Base-by-base conservation (phyloP, 1,140 invertebrate genomes). In the Drosophila littoralis region DNA sequence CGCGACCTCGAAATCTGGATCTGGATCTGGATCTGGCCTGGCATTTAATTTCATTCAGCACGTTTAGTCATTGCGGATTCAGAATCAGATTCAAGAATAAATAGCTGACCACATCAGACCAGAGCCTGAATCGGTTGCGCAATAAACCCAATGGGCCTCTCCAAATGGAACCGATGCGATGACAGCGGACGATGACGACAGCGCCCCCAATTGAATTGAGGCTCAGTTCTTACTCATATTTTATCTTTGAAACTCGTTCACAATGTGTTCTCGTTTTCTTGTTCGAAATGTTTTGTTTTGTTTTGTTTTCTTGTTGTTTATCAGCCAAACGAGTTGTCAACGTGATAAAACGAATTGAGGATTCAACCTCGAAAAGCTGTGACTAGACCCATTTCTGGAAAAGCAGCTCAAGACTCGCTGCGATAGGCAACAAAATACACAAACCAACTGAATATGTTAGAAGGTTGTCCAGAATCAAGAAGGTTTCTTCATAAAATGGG, bases 121-220 rank as follows among this genome's bases (percentile, higher is more conserved):
- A 22, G 22, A 22, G n/a, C 42, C 42, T 13, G 12, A 8, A 32
- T 32, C n/a, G 1, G n/a, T 51, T 51, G 7, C 48, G 48, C 48
- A 51, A 51, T 51, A 51, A 2, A 40, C 9, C 15, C 17, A 22
- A 7, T 33, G 32, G 22, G 12, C 50, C 48, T n/a, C n/a, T n/a
- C 22, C 50, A 48, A 12, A 7, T 8, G n/a, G 32, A 52, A 15
- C n/a, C n/a, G 50, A 50, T 28, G 46, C n/a, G 50, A 50, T 28
- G 46, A 43, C 42, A 43, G 13, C n/a, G 1, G 45, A 58, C 12
- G 63, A 58, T 67, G 66, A 69, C 58, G 65, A 60, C 55, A 59
- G 38, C 43, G 36, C 8, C 35, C 52, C 46, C 48, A 61, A 28
- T 69, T 63, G 33, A 17, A 22, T 17, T 71, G 50, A 35, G 38